Base-by-base conservation (phyloP, 2,888 invertebrate genomes). In the Nomada fucata region DNA sequence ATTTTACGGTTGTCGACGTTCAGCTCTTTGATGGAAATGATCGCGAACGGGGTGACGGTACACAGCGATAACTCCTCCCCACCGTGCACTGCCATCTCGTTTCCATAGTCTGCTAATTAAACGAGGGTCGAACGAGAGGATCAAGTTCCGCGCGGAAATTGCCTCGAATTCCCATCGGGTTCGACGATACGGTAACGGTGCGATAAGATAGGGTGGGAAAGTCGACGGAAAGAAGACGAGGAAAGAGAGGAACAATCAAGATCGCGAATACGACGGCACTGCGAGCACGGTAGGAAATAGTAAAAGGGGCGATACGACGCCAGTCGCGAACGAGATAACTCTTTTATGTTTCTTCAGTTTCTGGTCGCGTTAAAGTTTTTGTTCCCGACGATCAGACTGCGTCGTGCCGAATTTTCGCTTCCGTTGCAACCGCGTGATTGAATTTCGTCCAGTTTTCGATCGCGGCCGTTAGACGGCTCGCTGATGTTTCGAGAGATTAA, bases 321-420 rank as follows among this genome's bases (percentile, higher is more conserved):
- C 81, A 86, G 86, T 88, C 86, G 85, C 84, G 82, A 86, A 80
- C 82, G 82, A 88, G 88, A 91, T 89, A 86, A 90, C 89, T 84
- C 83, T 90, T 91, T 90, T 89, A 89, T 87, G 86, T 59, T 82
- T 84, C 83, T 87, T 86, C 84, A 79, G 83, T 67, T 84, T 84
- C 79, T 78, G 76, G 72, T 61, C 77, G 79, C 78, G 84, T 85
- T 89, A 86, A 90, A 82, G 47, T 52, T 76, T 67, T 70, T 61
- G 36, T 70, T 50, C 13, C 23, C 60, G 20, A 29, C 59, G 44
- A 23, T 18, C 53, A 55, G 53, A n/a, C 53, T 42, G 36, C 18
- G 53, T 9, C 67, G 67, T 2, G 67, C 20, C 42, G 67, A 68
- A 67, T 47, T 55, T 42, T 63, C 18, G 61, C 42, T 63, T 44